Evolutionary conservation across 2,888 invertebrate genomes (phyloP), one percentile per base, ranked within the genome.

Genomic region (Sclerodermus sp.): DNA sequence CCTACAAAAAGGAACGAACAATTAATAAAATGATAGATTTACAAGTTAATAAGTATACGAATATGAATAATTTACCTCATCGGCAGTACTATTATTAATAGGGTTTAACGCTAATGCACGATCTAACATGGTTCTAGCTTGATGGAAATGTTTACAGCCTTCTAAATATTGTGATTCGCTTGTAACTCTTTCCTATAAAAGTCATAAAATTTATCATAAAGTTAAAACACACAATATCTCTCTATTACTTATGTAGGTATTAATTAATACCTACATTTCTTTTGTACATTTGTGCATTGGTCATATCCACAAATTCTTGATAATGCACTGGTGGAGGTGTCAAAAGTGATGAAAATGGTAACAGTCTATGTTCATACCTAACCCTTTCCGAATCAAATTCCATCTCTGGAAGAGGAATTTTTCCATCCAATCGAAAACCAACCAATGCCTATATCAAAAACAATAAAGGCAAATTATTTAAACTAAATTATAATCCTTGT

Each of bases 351-450:
- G 89, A 87, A 70, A 97, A 93, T 1, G 97, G 93, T 5, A 90
- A 87, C 81, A 98, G 93, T 45, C 97, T 86, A 69, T 96, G 96
- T 73, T 94, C 93, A 78, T 96, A 98, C 36, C 97, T 87, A 3
- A 97, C 94, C 68, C 91, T 88, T 75, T 97, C 95, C 72, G 88
- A 92, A 79, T 96, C 96, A 79, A 96, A 96, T 76, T 92, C 89
- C 4, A 89, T 87, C 71, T 90, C 86, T 0, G 96, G 96, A 74
- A 90, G 85, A 0, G 85, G 84, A 62, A 97, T 85, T 78, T 93
- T 93, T 48, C 90, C 90, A 73, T 94, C 93, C 73, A 93, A 83
- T 60, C 90, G 87, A 71, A 97, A 89, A 1, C 93, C 96, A 46
- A 92, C 87, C 70, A 96, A 82, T n/a, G 94, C 94, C 90, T 79